phyloP scores from a whole-genome alignment of 2,888 invertebrate genomes.

The Pseudococcus viburni region DNA sequence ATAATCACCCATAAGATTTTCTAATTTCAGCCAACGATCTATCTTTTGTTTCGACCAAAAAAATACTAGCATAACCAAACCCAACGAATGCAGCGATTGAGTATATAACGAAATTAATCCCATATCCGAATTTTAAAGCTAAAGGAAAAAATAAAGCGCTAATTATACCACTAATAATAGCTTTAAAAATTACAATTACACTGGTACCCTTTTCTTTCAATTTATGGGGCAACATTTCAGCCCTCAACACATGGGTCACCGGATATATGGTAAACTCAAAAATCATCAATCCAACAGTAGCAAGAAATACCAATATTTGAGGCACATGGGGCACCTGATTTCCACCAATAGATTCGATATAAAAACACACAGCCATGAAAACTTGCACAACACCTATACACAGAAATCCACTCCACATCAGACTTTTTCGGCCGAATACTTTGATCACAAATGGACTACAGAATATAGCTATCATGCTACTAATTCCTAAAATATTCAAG shows the following conservation, averaged over 20 bases:
- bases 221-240: slow-evolving; percentile 52
- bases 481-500: slow-evolving; percentile 32
- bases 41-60: slow-evolving; percentile 31
- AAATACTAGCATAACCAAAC: background rate
- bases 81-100: background rate
- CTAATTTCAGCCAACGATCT: slow-evolving; percentile 16
- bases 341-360: background rate
- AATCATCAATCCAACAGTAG: background rate
- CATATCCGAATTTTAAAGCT: background rate
- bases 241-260: slow-evolving; percentile 9
- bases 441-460: background rate
- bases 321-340: background rate
- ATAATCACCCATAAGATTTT: background rate
- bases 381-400: background rate
- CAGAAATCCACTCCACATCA: slow-evolving; percentile 10
- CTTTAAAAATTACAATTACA: slow-evolving; percentile 14
- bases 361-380: slow-evolving; percentile 7
- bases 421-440: background rate
- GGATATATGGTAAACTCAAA: slow-evolving; percentile 20
- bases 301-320: background rate
- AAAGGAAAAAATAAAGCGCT: background rate
- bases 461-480: background rate
- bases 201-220: slow-evolving; percentile 35
- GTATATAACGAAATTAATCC: background rate
- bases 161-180: background rate